These are phyloP conservation scores for Conger conger DNA, from an alignment of 2,113 vertebrate genomes.

Conservation along the genomic window DNA sequence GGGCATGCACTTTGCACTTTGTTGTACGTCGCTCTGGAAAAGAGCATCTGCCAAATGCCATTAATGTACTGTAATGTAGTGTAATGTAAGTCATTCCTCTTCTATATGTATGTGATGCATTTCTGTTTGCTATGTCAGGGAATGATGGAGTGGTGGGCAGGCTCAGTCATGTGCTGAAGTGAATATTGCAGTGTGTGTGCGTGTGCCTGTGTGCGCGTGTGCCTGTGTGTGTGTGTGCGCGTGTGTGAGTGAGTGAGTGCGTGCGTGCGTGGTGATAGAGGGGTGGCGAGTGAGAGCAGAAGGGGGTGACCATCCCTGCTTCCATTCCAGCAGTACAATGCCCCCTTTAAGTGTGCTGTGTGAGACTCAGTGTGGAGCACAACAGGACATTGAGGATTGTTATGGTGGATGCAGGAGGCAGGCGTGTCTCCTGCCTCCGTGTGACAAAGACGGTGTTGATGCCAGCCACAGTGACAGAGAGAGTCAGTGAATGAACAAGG, in stretches of 20 bases:
- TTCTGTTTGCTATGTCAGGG: background rate
- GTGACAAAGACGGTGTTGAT: background rate
- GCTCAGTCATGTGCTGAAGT: background rate
- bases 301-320: background rate
- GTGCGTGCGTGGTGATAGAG: constrained; percentile 1
- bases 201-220: background rate
- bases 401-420: constrained; percentile 11
- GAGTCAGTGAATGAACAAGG: background rate
- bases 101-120: background rate
- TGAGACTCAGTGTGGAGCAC: constrained; percentile 43
- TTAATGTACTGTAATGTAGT: no score
- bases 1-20: no score
- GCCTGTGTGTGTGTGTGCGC: constrained; percentile 17
- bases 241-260: constrained; percentile 15
- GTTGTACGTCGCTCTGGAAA: no score
- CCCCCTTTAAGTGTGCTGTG: constrained; percentile 47
- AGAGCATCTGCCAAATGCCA: no score
- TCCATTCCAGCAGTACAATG: constrained; percentile 30
- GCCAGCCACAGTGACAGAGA: background rate
- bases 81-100: background rate
- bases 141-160: background rate
- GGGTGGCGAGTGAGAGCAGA: background rate
- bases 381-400: constrained; percentile 46
- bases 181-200: constrained; percentile 46
- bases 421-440: background rate